Percentiles rank a stretch among this genome's conserved stretches.
Conservation (phyloP, 2,888 invertebrate species). For the Athrips mouffetella region DNA sequence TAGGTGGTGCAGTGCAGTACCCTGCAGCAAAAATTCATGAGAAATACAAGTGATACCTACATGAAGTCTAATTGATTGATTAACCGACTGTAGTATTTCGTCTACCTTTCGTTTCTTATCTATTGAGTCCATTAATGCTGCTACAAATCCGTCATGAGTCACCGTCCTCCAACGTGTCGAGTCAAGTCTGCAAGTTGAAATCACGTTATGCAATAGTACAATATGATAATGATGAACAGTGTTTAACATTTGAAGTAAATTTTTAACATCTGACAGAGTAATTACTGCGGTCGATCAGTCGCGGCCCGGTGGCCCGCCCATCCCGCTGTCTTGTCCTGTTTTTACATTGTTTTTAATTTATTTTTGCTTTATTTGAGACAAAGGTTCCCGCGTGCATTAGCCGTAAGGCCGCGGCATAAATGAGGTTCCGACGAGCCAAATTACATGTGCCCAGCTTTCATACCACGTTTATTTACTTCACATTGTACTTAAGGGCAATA, state of each 20-base stretch:
- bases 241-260: conserved; percentile 44
- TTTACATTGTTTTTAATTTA: conserved; percentile 68
- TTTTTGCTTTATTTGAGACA: conserved; percentile 67
- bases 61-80: background rate
- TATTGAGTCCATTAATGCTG: background rate
- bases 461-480: conserved; percentile 72
- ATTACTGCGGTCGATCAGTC: conserved; percentile 63
- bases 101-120: conserved; percentile 2
- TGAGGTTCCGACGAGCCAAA: conserved; percentile 72
- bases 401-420: conserved; percentile 60
- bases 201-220: conserved; percentile 12
- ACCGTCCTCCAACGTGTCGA: conserved; percentile 9
- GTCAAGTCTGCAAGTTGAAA: conserved; percentile 9
- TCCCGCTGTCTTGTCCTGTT: conserved; percentile 61
- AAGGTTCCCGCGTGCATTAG: conserved; percentile 63
- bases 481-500: conserved; percentile 76
- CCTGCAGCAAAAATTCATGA: background rate
- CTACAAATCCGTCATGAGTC: conserved; percentile 6
- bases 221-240: conserved; percentile 12
- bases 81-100: background rate
- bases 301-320: conserved; percentile 64
- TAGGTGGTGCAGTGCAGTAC: background rate
- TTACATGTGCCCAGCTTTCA: conserved; percentile 64
- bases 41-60: no score
- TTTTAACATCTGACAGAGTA: conserved; percentile 62